phyloP scores from a whole-genome alignment of 2,888 invertebrate genomes.

The Erebia ligea region DNA sequence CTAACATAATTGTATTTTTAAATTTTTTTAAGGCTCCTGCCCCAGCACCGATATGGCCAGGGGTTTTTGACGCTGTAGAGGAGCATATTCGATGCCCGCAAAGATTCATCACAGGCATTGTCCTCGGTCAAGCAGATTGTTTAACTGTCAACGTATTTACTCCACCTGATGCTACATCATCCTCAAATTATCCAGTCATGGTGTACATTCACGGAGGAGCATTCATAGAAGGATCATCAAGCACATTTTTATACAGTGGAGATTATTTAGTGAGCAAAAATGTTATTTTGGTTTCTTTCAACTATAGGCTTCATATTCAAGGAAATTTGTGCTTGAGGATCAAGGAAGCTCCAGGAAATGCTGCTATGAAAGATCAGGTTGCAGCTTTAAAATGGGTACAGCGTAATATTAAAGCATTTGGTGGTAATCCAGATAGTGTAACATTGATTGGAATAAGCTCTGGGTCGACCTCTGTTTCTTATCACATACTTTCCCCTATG shows the following conservation, averaged over 20 bases:
- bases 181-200: conserved; percentile 64
- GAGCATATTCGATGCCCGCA: conserved; percentile 64
- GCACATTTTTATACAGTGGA: conserved; percentile 60
- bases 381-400: conserved; percentile 67
- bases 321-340: conserved; percentile 65
- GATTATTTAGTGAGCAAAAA: conserved; percentile 61
- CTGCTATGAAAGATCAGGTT: conserved; percentile 68
- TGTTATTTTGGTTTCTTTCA: conserved; percentile 64
- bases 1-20: too few species aligned
- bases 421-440: conserved; percentile 65
- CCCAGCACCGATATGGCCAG: conserved; percentile 63
- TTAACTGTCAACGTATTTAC: conserved; percentile 64
- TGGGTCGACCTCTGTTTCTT: conserved; percentile 65
- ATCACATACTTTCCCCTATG: conserved; percentile 65
- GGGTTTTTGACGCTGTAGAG: conserved; percentile 60
- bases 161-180: conserved; percentile 48
- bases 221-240: conserved; percentile 61
- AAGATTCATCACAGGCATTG: conserved; percentile 43
- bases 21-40: conserved; percentile 59
- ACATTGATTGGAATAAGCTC: conserved; percentile 73
- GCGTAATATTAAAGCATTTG: conserved; percentile 61
- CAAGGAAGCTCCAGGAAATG: conserved; percentile 70
- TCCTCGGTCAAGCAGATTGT: conserved; percentile 60
- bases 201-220: conserved; percentile 73
- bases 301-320: conserved; percentile 69